Evolutionary conservation across 2,888 invertebrate species (phyloP).

Genomic region (Odontothrips loti): DNA sequence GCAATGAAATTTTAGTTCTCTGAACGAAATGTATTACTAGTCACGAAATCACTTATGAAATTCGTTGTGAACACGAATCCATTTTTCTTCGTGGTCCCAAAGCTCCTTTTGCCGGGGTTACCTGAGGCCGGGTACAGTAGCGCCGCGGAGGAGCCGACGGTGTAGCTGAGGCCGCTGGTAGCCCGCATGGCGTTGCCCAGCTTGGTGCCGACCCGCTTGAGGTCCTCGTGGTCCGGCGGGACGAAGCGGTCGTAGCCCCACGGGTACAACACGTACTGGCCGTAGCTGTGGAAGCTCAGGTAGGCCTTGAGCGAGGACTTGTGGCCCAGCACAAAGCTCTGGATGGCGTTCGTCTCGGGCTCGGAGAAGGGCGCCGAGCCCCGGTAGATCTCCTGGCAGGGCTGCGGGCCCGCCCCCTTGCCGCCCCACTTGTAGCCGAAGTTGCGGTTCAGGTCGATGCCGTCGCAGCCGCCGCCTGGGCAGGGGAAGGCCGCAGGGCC

Average conservation of each 20-base stretch:
- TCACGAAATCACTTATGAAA: too few species aligned
- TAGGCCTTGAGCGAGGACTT: slow-evolving; percentile 56
- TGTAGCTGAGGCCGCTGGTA: slow-evolving; percentile 60
- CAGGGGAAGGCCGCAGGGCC: slow-evolving; percentile 33
- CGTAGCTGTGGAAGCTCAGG: slow-evolving; percentile 78
- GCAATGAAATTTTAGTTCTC: too few species aligned
- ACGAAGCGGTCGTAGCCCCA: slow-evolving; percentile 64
- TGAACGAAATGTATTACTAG: too few species aligned
- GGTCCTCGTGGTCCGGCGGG: slow-evolving; percentile 63
- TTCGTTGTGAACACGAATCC: too few species aligned
- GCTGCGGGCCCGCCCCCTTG: slow-evolving; percentile 74
- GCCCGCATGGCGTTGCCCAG: slow-evolving; percentile 63
- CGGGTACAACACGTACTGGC: slow-evolving; percentile 78
- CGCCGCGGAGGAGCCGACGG: slow-evolving; percentile 72
- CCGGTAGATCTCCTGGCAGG: slow-evolving; percentile 76
- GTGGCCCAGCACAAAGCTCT: slow-evolving; percentile 48
- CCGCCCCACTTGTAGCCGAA: slow-evolving; percentile 86
- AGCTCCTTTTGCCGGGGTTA: too few species aligned
- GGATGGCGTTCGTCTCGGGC: slow-evolving; percentile 71
- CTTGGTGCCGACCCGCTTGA: slow-evolving; percentile 64
- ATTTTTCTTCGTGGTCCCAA: too few species aligned
- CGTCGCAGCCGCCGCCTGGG: slow-evolving; percentile 61
- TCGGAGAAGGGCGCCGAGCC: slow-evolving; percentile 80
- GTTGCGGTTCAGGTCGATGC: slow-evolving; percentile 81
- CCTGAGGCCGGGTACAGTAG: slow-evolving; percentile 62